These are phyloP conservation scores for Peromyscus nudipes DNA, from an alignment of 2,797 vertebrate species.

Conservation along the genomic window DNA sequence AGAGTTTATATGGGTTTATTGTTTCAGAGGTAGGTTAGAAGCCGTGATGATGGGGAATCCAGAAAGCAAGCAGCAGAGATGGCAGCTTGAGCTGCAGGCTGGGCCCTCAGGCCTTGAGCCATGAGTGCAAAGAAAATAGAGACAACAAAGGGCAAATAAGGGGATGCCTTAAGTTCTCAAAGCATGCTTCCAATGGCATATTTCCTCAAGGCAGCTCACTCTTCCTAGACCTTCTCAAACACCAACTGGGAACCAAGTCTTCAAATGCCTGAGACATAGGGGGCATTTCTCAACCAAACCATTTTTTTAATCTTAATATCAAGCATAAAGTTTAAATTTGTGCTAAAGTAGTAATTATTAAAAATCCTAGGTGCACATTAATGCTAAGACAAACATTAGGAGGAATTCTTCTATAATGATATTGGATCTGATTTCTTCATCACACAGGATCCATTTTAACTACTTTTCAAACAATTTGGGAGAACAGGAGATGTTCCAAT, in stretches of 20 bases:
- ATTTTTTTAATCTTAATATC: neutral
- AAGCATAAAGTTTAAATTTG: neutral
- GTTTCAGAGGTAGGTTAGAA: no score
- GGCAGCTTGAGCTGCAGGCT: neutral
- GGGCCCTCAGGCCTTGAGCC: no score
- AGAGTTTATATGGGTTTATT: neutral
- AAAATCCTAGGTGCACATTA: neutral
- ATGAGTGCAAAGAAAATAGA: neutral
- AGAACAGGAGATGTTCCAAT: neutral
- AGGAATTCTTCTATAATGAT: neutral
- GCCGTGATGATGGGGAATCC: neutral
- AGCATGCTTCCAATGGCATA: neutral
- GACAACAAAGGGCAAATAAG: neutral
- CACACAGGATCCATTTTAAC: no score
- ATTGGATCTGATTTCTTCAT: neutral
- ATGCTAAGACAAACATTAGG: neutral
- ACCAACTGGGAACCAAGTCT: no score
- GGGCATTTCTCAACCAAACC: neutral
- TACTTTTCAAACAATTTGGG: neutral
- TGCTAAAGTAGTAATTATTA: neutral
- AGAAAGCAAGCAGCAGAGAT: neutral
- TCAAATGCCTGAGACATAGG: neutral
- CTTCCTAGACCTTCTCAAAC: neutral
- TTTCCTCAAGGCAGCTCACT: neutral
- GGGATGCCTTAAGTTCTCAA: neutral